These are phyloP conservation scores for Accipiter virgatus DNA, from an alignment of 2,113 vertebrate species.

Conservation along the genomic window DNA sequence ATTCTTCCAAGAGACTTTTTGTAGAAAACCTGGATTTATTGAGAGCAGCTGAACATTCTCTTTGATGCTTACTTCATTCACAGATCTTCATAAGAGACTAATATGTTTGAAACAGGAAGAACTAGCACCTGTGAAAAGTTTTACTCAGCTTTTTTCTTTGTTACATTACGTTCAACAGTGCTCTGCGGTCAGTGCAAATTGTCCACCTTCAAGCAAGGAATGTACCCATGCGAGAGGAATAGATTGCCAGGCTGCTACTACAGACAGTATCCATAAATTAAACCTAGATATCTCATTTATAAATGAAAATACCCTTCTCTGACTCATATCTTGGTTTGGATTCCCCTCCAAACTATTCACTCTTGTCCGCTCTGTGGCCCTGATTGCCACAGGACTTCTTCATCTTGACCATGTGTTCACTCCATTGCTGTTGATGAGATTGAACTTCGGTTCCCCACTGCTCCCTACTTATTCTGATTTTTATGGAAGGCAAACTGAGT, in stretches of 20 bases:
- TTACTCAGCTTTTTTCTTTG: background rate
- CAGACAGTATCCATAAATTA: background rate
- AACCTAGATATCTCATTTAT: background rate
- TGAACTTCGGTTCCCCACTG: background rate
- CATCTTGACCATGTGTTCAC: background rate
- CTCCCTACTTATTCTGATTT: background rate
- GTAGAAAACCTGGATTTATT: background rate
- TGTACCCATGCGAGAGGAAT: background rate
- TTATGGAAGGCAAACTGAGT: background rate
- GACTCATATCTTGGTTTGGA: background rate
- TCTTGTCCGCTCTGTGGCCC: background rate
- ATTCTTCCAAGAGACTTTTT: background rate
- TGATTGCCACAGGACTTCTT: background rate
- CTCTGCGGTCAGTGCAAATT: background rate
- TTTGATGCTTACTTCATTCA: background rate
- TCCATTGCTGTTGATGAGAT: background rate
- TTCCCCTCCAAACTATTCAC: background rate
- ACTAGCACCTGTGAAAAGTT: background rate
- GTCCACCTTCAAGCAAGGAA: background rate
- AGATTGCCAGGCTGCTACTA: background rate
- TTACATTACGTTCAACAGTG: background rate
- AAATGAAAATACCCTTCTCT: background rate
- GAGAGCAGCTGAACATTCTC: background rate
- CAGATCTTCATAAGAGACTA: background rate
- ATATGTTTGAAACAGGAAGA: background rate